Percentiles rank a stretch among this genome's conserved stretches.
phyloP scores from a whole-genome alignment of 2,888 invertebrate genomes.

The Platerodrilus igneus region DNA sequence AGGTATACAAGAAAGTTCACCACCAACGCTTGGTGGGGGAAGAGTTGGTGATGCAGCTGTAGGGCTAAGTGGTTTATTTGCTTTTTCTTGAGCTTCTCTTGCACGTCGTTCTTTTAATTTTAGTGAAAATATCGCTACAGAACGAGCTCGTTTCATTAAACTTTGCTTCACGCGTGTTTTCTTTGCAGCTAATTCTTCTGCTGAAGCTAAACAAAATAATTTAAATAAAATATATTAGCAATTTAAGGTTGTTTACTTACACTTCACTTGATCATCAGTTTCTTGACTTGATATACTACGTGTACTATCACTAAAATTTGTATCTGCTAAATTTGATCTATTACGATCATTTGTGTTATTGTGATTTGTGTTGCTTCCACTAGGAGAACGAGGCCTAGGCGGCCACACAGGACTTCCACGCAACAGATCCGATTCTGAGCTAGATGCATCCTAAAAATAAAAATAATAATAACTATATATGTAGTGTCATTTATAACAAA shows the following conservation, averaged over 20 bases:
- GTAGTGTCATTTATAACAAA: too few species aligned
- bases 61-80: conserved; percentile 51
- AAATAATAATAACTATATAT: background rate
- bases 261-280: conserved; percentile 48
- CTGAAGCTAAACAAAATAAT: conserved; percentile 36
- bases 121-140: conserved; percentile 80
- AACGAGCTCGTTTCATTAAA: conserved; percentile 76
- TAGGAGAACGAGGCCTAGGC: conserved; percentile 43
- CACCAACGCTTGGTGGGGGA: conserved; percentile 63
- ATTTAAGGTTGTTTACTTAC: conserved; percentile 27
- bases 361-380: conserved; percentile 25
- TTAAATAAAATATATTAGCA: conserved; percentile 5
- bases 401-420: conserved; percentile 47
- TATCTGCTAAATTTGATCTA: conserved; percentile 45
- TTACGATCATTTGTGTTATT: conserved; percentile 27
- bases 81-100: conserved; percentile 68
- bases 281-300: conserved; percentile 56
- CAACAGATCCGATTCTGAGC: conserved; percentile 56
- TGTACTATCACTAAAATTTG: conserved; percentile 52
- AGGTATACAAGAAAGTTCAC: conserved; percentile 78
- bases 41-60: conserved; percentile 43
- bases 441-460: conserved; percentile 49
- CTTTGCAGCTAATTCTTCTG: conserved; percentile 62
- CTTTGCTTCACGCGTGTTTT: conserved; percentile 66
- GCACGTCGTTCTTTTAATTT: conserved; percentile 75